A percentile compares a stretch with the other conserved stretches of the same genome.
These are phyloP conservation scores for Bombus terrestris DNA, from an alignment of 1,140 invertebrate genomes.

Conservation along the genomic window DNA sequence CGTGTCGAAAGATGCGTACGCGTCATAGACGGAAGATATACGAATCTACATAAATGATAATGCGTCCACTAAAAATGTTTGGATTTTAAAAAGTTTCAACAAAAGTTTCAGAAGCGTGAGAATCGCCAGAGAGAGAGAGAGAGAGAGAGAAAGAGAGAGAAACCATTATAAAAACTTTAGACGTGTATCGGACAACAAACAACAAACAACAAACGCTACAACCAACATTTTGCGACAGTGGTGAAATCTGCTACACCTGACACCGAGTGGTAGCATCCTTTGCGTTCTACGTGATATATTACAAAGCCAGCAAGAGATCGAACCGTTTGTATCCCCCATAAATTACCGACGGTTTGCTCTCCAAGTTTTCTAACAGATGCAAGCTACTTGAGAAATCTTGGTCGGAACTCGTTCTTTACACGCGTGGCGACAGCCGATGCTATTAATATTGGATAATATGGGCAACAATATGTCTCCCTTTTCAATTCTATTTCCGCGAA, in stretches of 20 bases:
- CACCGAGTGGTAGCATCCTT: neutral
- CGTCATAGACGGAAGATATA: too few relatives aligned
- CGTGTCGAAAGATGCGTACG: too few relatives aligned
- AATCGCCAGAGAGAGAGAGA: neutral
- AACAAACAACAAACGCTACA: neutral
- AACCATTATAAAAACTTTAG: neutral
- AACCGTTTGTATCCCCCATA: slow-evolving; percentile 29
- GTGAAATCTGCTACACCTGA: slow-evolving; percentile 30
- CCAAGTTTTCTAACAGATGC: slow-evolving; percentile 19
- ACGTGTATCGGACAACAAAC: neutral
- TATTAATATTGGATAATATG: slow-evolving; percentile 7
- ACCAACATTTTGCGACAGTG: neutral
- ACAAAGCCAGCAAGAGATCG: slow-evolving; percentile 47
- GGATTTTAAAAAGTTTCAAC: too few relatives aligned
- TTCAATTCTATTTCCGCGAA: neutral
- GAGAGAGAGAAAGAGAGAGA: too few relatives aligned
- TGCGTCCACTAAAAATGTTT: too few relatives aligned
- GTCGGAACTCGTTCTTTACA: neutral
- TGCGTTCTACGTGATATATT: slow-evolving; percentile 31
- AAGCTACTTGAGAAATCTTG: slow-evolving; percentile 41
- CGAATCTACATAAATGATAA: too few relatives aligned
- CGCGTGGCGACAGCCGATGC: neutral
- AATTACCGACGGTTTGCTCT: slow-evolving; percentile 32
- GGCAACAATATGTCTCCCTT: neutral
- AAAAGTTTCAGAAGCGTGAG: too few relatives aligned